Evolutionary conservation across 2,888 invertebrate genomes (phyloP).

Genomic region (Lordiphosa fenestrarum): DNA sequence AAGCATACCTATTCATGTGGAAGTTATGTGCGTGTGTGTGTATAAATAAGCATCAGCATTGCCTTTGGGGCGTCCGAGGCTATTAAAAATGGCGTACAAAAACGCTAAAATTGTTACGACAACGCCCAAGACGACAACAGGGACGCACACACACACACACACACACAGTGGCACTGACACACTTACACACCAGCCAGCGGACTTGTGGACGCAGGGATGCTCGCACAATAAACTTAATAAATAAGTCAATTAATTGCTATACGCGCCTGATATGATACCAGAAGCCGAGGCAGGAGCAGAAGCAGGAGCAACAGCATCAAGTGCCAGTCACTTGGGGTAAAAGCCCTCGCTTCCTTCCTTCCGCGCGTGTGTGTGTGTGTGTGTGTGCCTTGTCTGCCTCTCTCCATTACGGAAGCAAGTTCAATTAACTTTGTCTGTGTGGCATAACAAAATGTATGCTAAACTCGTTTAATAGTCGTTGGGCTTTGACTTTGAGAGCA

Average conservation of each 20-base stretch:
- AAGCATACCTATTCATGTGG: conserved; percentile 6
- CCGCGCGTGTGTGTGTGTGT: conserved; percentile 26
- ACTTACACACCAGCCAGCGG: conserved; percentile 10
- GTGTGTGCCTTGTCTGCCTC: conserved; percentile 32
- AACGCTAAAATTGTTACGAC: conserved; percentile 67
- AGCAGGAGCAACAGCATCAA: conserved; percentile 37
- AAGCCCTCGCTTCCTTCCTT: conserved; percentile 7
- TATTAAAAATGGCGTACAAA: conserved; percentile 69
- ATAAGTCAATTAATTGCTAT: conserved; percentile 72
- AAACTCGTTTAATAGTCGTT: conserved; percentile 62
- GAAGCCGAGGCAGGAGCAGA: conserved; percentile 15
- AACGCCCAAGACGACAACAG: conserved; percentile 38
- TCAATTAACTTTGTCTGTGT: conserved; percentile 71
- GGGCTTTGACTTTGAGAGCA: conserved; percentile 33
- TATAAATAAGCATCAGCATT: conserved; percentile 48
- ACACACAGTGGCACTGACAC: background rate
- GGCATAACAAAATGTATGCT: conserved; percentile 59
- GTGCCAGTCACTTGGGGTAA: conserved; percentile 42
- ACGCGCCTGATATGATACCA: conserved; percentile 55
- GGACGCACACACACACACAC: conserved; percentile 4
- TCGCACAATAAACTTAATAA: conserved; percentile 73
- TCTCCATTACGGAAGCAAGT: conserved; percentile 51
- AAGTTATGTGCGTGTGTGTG: conserved; percentile 18
- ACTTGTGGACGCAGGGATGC: conserved; percentile 4
- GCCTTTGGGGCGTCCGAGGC: conserved; percentile 64